phyloP scores from a whole-genome alignment of 2,113 vertebrate species.

The Potamarius usumacintae region DNA sequence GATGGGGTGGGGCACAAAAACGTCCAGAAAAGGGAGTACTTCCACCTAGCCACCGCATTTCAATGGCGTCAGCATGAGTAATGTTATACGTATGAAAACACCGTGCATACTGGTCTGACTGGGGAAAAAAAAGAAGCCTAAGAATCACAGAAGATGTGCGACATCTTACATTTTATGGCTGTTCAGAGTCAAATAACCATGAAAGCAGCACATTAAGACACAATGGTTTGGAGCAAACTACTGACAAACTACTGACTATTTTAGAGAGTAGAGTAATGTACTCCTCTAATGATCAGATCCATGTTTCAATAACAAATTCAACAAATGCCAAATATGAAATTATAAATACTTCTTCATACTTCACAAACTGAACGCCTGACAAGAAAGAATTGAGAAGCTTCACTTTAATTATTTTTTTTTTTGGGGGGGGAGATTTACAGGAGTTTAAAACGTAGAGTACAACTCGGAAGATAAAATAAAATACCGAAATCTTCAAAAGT shows the following conservation, averaged over 20 bases:
- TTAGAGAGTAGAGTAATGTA: neutral
- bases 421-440: too few relatives aligned
- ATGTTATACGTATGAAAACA: slow-evolving; percentile 4
- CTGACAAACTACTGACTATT: neutral
- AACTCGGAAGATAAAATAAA: neutral
- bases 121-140: neutral
- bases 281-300: neutral
- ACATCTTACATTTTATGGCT: neutral
- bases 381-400: neutral
- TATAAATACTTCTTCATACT: neutral
- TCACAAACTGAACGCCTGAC: neutral
- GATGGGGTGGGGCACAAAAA: neutral
- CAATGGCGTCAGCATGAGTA: slow-evolving; percentile 28
- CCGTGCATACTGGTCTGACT: neutral
- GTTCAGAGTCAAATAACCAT: neutral
- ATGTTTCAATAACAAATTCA: neutral
- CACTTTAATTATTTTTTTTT: neutral
- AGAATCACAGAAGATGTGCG: neutral
- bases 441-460: neutral
- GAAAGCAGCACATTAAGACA: neutral
- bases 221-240: neutral
- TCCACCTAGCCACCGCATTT: neutral
- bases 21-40: neutral
- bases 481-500: neutral
- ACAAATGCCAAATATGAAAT: neutral